phyloP scores from a whole-genome alignment of 1,140 invertebrate species.

The Drosophila subpulchrella region DNA sequence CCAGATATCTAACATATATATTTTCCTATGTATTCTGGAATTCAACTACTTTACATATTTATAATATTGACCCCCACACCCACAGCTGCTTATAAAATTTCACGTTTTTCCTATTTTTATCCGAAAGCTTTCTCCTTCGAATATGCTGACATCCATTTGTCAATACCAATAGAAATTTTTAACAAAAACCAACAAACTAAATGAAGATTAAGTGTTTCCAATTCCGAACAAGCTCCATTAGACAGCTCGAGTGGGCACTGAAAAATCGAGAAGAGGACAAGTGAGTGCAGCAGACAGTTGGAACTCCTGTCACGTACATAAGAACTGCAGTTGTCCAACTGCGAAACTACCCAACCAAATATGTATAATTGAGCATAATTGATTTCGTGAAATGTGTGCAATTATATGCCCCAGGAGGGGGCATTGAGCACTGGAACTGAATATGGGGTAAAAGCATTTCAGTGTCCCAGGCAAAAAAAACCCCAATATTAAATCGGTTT shows the following conservation, averaged over 20 bases:
- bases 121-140: background rate
- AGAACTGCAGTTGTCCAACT: constrained; percentile 36
- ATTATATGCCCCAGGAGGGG: constrained; percentile 40
- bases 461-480: constrained; percentile 11
- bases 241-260: background rate
- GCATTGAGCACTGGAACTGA: background rate
- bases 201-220: constrained; percentile 46
- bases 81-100: background rate
- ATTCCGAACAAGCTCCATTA: constrained; percentile 34
- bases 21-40: too few species aligned
- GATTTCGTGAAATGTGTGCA: constrained; percentile 62
- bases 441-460: constrained; percentile 53
- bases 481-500: constrained; percentile 11
- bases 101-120: background rate
- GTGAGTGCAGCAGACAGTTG: constrained; percentile 12
- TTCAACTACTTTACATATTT: too few species aligned
- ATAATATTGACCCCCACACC: too few species aligned
- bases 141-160: background rate
- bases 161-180: background rate
- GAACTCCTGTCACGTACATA: constrained; percentile 43
- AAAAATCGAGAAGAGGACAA: background rate
- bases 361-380: constrained; percentile 72
- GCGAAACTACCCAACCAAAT: constrained; percentile 32
- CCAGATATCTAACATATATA: too few species aligned
- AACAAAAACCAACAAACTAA: constrained; percentile 9